These are phyloP conservation scores for Ectemnius continuus DNA, from an alignment of 2,888 invertebrate genomes.

Conservation along the genomic window DNA sequence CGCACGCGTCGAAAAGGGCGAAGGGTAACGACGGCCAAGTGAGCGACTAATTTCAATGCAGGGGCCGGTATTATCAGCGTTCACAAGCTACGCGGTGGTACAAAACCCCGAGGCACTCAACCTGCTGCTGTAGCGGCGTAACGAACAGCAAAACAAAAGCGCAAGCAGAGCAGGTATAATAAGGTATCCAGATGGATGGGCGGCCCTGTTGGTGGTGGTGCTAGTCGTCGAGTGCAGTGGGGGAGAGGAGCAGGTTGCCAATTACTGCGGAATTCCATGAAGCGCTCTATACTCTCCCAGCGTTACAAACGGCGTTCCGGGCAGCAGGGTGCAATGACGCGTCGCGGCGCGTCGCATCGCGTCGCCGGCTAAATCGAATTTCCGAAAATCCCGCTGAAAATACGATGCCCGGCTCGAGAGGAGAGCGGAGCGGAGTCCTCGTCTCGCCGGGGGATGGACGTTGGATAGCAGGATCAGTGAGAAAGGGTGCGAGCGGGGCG, in stretches of 20 bases:
- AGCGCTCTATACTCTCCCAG: slow-evolving; percentile 8
- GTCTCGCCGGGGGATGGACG: not conserved
- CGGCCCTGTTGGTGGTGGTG: not conserved
- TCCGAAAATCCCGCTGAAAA: slow-evolving; percentile 65
- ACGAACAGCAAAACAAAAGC: not conserved
- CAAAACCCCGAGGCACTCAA: too few relatives aligned
- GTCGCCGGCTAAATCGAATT: slow-evolving; percentile 63
- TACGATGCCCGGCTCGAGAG: slow-evolving; percentile 35
- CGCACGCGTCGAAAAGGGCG: not conserved
- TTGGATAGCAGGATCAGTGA: slow-evolving; percentile 7
- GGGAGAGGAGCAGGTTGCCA: slow-evolving; percentile 49
- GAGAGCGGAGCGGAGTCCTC: slow-evolving; percentile 9
- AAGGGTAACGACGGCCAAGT: not conserved
- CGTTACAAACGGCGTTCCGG: not conserved
- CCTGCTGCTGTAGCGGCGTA: too few relatives aligned
- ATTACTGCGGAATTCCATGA: slow-evolving; percentile 50
- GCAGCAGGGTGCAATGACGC: slow-evolving; percentile 15
- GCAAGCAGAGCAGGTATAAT: not conserved
- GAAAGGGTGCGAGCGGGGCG: slow-evolving; percentile 19
- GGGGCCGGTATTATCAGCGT: too few relatives aligned
- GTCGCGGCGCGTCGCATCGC: slow-evolving; percentile 13
- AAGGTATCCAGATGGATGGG: slow-evolving; percentile 14
- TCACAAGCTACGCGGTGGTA: too few relatives aligned
- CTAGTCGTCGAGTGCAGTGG: too few relatives aligned
- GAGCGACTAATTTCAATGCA: too few relatives aligned